These are phyloP conservation scores for Melipona beecheii DNA, from an alignment of 2,888 invertebrate species.

Conservation along the genomic window DNA sequence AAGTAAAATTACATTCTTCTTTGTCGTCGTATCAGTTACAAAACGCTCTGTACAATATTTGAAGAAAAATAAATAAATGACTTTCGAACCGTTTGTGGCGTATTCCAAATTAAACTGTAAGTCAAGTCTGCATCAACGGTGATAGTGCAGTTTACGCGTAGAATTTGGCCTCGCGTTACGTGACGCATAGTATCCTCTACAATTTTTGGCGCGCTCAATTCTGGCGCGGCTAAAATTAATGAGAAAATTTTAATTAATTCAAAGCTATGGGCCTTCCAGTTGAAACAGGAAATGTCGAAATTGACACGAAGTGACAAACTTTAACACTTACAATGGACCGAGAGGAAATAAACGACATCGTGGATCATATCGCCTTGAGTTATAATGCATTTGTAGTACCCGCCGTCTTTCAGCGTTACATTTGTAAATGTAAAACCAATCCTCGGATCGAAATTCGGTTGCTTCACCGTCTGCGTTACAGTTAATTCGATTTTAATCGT, in stretches of 20 bases:
- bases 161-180: constrained; percentile 75
- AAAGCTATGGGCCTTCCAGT: not conserved
- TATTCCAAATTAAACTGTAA: constrained; percentile 72
- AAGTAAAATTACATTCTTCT: not conserved
- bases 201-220: constrained; percentile 68
- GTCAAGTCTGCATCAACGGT: constrained; percentile 54
- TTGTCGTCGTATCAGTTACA: not conserved
- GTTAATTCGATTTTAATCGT: not conserved
- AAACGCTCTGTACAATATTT: not conserved
- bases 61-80: not conserved
- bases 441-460: constrained; percentile 83
- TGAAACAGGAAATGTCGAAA: not conserved
- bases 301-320: not conserved
- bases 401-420: constrained; percentile 76
- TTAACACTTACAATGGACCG: constrained; percentile 54
- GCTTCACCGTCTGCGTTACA: constrained; percentile 66
- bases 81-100: constrained; percentile 59
- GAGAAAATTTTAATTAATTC: not conserved
- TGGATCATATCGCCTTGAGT: not conserved
- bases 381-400: constrained; percentile 48
- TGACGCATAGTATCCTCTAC: constrained; percentile 64
- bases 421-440: constrained; percentile 83
- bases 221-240: constrained; percentile 50
- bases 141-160: constrained; percentile 75
- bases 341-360: constrained; percentile 49